A percentile compares a stretch with the other conserved stretches of the same genome.
phyloP scores from a whole-genome alignment of 2,888 invertebrate species.

The Melanophora roralis region DNA sequence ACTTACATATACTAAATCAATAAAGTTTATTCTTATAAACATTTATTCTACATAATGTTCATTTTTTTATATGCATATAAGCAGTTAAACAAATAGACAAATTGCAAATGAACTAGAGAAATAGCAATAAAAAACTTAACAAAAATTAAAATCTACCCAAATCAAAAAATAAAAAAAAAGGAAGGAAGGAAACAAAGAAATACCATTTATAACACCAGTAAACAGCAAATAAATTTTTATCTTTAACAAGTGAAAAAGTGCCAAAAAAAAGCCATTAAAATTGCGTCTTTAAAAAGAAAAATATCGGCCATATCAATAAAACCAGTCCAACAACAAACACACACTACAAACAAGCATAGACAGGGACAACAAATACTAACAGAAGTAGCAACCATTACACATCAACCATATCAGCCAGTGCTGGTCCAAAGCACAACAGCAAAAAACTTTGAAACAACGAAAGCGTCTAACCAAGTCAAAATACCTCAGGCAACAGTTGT shows the following conservation, averaged over 20 bases:
- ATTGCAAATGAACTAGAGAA: constrained; percentile 6
- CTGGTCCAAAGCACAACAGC: background rate
- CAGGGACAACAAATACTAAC: constrained; percentile 51
- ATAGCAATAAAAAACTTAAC: background rate
- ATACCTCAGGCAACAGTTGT: constrained; percentile 54
- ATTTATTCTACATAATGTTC: too few relatives aligned
- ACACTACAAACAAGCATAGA: constrained; percentile 35
- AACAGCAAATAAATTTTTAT: constrained; percentile 30
- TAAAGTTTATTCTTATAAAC: constrained; percentile 17
- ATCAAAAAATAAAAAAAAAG: constrained; percentile 33
- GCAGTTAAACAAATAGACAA: constrained; percentile 15
- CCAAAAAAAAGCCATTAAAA: constrained; percentile 71
- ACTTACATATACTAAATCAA: constrained; percentile 57
- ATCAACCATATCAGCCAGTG: background rate
- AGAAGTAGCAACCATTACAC: constrained; percentile 4
- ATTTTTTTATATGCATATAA: background rate
- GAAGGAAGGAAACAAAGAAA: constrained; percentile 38
- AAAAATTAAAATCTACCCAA: constrained; percentile 33
- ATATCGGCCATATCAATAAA: constrained; percentile 68
- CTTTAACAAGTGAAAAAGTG: constrained; percentile 53
- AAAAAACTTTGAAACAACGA: constrained; percentile 39
- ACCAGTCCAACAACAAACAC: constrained; percentile 52
- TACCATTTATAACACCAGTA: background rate
- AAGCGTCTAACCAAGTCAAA: constrained; percentile 33
- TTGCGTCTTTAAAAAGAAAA: constrained; percentile 76